Percentiles rank a stretch among this genome's conserved stretches.
Evolutionary conservation across 2,888 invertebrate species (phyloP).

Genomic region (Mesoligia furuncula): DNA sequence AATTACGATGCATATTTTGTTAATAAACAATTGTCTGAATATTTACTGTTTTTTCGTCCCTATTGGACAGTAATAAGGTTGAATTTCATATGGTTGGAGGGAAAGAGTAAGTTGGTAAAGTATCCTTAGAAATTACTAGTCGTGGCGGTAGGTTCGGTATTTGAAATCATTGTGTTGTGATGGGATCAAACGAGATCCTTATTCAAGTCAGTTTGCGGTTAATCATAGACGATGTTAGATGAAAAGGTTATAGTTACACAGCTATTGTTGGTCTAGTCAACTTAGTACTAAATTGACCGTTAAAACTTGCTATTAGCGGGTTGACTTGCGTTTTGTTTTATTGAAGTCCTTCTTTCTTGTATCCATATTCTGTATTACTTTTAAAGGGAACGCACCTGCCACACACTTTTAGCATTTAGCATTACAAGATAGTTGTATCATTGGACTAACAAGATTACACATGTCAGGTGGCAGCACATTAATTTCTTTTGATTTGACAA

Average conservation of each 20-base stretch:
- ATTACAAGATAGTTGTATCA: background rate
- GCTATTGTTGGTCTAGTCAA: background rate
- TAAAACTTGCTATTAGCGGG: background rate
- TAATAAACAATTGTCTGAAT: conserved; percentile 72
- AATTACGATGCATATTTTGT: conserved; percentile 89
- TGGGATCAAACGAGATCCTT: conserved; percentile 58
- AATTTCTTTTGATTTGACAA: background rate
- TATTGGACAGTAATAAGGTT: conserved; percentile 39
- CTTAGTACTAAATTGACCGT: conserved; percentile 25
- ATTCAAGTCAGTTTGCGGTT: conserved; percentile 41
- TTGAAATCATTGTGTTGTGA: conserved; percentile 63
- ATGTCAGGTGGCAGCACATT: conserved; percentile 3
- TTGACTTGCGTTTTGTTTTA: conserved; percentile 15
- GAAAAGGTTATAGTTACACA: conserved; percentile 30
- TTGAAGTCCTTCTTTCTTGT: background rate
- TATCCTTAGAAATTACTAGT: conserved; percentile 56
- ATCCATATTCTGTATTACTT: background rate
- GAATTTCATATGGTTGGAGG: conserved; percentile 15
- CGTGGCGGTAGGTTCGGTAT: conserved; percentile 57
- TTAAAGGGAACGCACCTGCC: background rate
- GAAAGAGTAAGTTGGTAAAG: conserved; percentile 35
- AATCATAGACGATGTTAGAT: conserved; percentile 35
- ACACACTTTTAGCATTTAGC: background rate
- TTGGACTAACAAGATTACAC: background rate
- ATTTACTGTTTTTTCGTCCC: conserved; percentile 18